Percentiles rank a stretch among this genome's conserved stretches.
These are phyloP conservation scores for Psittacula cyanocephala DNA, from an alignment of 2,113 vertebrate species.

Conservation along the genomic window DNA sequence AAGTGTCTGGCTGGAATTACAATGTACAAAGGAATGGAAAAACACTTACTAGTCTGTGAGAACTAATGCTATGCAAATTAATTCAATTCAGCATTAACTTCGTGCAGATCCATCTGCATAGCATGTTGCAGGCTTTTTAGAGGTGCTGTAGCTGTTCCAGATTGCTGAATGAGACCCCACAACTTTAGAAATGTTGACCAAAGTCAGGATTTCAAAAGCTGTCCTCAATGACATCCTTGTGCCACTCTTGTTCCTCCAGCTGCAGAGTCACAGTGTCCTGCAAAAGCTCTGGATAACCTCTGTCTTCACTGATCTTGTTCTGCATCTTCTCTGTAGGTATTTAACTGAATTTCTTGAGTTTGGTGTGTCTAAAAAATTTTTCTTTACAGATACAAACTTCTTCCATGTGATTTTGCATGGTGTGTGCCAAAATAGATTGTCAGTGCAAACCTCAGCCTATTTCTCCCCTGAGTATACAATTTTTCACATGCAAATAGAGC, in stretches of 20 bases:
- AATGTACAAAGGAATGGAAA: conserved; percentile 61
- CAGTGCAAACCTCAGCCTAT: conserved; percentile 9
- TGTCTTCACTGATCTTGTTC: background rate
- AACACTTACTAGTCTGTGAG: conserved; percentile 64
- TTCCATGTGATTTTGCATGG: background rate
- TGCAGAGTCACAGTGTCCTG: background rate
- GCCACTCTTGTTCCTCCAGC: background rate
- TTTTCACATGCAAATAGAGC: conserved; percentile 46
- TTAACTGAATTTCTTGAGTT: conserved; percentile 5
- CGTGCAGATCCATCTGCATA: conserved; percentile 66
- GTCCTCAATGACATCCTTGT: background rate
- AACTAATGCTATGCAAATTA: conserved; percentile 70
- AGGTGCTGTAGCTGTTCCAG: conserved; percentile 49
- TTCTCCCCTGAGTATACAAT: conserved; percentile 9
- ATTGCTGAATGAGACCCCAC: conserved; percentile 11
- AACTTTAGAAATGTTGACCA: conserved; percentile 27
- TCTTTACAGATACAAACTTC: conserved; percentile 4
- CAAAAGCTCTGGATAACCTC: background rate
- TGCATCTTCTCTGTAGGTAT: background rate
- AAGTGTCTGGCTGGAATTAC: conserved; percentile 44
- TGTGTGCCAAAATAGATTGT: conserved; percentile 33
- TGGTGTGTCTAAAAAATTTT: conserved; percentile 2
- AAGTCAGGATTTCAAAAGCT: background rate
- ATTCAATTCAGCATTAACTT: conserved; percentile 68
- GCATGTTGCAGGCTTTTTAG: conserved; percentile 51